These are phyloP conservation scores for Drosophila ercepeae DNA, from an alignment of 1,140 invertebrate genomes.

Conservation along the genomic window DNA sequence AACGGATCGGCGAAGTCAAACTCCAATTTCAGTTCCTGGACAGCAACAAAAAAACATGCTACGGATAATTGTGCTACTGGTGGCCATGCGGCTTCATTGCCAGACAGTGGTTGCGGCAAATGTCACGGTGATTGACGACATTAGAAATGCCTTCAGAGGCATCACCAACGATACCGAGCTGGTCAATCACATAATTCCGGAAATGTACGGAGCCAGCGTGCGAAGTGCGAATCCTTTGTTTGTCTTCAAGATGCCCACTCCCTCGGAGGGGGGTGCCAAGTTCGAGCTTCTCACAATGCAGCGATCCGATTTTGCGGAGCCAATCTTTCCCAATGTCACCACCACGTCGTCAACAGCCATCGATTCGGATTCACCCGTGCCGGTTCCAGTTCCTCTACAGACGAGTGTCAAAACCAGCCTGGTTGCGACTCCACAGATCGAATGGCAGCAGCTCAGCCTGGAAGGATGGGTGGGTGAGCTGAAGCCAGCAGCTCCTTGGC, in stretches of 20 bases:
- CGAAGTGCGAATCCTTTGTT: slow-evolving; percentile 61
- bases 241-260: slow-evolving; percentile 67
- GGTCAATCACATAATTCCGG: slow-evolving; percentile 64
- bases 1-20: slow-evolving; percentile 41
- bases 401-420: slow-evolving; percentile 43
- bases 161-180: slow-evolving; percentile 70
- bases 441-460: slow-evolving; percentile 65
- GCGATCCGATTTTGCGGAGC: slow-evolving; percentile 65
- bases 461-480: slow-evolving; percentile 74
- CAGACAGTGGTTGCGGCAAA: slow-evolving; percentile 25
- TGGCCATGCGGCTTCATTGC: slow-evolving; percentile 10
- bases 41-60: slow-evolving; percentile 28
- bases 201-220: slow-evolving; percentile 72
- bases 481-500: slow-evolving; percentile 20
- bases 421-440: slow-evolving; percentile 5
- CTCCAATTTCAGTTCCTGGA: slow-evolving; percentile 35
- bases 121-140: slow-evolving; percentile 62
- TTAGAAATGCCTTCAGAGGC: slow-evolving; percentile 68
- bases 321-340: slow-evolving; percentile 75
- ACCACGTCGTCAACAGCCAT: slow-evolving; percentile 4
- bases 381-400: slow-evolving; percentile 9
- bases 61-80: slow-evolving; percentile 1
- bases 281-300: slow-evolving; percentile 61
- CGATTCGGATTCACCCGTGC: slow-evolving; percentile 2
- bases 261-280: slow-evolving; percentile 1